Evolutionary conservation across 2,113 vertebrate species (phyloP).

Genomic region (Lathamus discolor): DNA sequence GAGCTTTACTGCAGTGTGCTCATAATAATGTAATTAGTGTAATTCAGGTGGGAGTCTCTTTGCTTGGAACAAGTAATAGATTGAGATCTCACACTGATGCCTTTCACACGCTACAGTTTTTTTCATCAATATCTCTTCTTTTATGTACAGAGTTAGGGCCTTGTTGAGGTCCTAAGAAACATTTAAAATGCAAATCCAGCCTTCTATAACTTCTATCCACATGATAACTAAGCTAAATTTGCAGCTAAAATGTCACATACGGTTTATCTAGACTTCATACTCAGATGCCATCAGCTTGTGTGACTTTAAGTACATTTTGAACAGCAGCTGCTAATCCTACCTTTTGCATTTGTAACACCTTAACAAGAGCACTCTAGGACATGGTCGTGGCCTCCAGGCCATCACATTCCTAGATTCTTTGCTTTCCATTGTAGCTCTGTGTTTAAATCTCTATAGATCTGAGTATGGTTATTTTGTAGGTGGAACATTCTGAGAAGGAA

Average conservation of each 20-base stretch:
- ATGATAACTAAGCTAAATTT: neutral
- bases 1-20: neutral
- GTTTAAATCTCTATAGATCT: neutral
- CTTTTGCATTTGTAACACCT: neutral
- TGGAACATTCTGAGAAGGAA: neutral
- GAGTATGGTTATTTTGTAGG: neutral
- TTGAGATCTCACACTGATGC: neutral
- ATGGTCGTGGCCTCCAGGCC: neutral
- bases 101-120: neutral
- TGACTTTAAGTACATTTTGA: neutral
- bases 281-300: neutral
- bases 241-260: neutral
- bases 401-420: neutral
- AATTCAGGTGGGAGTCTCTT: neutral
- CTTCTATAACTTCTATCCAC: neutral
- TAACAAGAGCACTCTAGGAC: neutral
- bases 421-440: neutral
- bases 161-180: neutral
- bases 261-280: neutral
- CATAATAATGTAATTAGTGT: slow-evolving; percentile 34
- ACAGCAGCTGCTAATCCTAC: neutral
- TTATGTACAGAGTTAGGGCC: neutral
- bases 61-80: neutral
- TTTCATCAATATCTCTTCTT: neutral
- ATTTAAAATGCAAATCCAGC: neutral